Percentiles rank a stretch among this genome's conserved stretches.
phyloP scores from a whole-genome alignment of 2,888 invertebrate genomes.

The Sarcophaga rosellei region DNA sequence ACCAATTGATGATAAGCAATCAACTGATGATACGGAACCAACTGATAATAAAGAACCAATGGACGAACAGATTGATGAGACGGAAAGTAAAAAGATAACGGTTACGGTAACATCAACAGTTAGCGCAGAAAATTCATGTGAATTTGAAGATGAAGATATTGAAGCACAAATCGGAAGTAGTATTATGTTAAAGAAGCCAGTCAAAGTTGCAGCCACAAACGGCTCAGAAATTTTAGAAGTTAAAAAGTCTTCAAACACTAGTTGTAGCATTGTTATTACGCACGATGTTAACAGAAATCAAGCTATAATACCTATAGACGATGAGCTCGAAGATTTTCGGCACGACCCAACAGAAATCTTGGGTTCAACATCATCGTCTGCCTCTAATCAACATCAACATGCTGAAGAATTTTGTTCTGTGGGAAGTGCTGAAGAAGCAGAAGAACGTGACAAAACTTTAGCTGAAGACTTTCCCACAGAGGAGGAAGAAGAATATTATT shows the following conservation, averaged over 20 bases:
- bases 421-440: conserved; percentile 59
- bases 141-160: conserved; percentile 71
- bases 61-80: background rate
- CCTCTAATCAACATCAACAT: background rate
- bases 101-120: conserved; percentile 11
- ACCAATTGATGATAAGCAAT: background rate
- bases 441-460: conserved; percentile 41
- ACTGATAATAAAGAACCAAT: background rate
- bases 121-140: conserved; percentile 27
- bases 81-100: background rate
- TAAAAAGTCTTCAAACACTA: conserved; percentile 46
- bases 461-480: conserved; percentile 41
- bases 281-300: conserved; percentile 60
- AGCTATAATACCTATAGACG: conserved; percentile 66
- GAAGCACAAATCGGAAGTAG: conserved; percentile 77
- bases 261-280: conserved; percentile 44
- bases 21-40: background rate
- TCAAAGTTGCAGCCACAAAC: conserved; percentile 52
- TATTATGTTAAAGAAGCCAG: conserved; percentile 71
- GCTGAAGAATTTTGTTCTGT: conserved; percentile 59
- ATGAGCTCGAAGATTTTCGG: conserved; percentile 74
- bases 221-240: conserved; percentile 59
- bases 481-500: conserved; percentile 49
- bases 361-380: conserved; percentile 30
- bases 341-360: conserved; percentile 63